A percentile compares a stretch with the other conserved stretches of the same genome.
phyloP scores from a whole-genome alignment of 53 echinoderm and acorn worm species.

The Luidia sarsii region DNA sequence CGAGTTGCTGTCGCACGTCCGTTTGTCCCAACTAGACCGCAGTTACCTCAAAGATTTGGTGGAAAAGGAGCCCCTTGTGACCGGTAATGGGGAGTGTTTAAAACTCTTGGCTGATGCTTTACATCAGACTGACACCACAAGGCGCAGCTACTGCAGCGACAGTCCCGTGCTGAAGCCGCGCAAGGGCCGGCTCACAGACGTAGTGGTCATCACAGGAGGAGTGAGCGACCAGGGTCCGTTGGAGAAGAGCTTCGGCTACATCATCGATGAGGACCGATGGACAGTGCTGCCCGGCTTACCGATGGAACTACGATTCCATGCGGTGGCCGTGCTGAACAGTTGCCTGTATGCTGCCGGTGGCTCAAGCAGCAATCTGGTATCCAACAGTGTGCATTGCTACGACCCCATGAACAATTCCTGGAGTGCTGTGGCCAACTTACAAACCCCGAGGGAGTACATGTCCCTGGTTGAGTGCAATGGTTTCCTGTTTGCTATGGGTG shows the following conservation, averaged over 20 bases:
- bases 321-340: constrained; percentile 84
- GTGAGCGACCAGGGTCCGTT: constrained; percentile 89
- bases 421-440: constrained; percentile 74
- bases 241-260: constrained; percentile 87
- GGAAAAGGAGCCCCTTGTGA: constrained; percentile 88
- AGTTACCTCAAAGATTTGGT: constrained; percentile 82
- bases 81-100: constrained; percentile 72
- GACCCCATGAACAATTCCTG: constrained; percentile 94
- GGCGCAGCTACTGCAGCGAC: constrained; percentile 96
- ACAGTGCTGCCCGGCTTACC: constrained; percentile 86
- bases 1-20: constrained; percentile 78
- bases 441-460: constrained; percentile 88
- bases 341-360: constrained; percentile 95
- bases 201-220: constrained; percentile 95
- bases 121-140: constrained; percentile 93
- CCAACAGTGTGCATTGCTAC: constrained; percentile 85
- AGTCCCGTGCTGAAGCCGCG: constrained; percentile 97
- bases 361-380: constrained; percentile 82
- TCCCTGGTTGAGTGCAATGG: constrained; percentile 94
- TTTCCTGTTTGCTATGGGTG: constrained; percentile 92
- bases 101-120: constrained; percentile 82
- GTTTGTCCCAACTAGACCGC: constrained; percentile 84
- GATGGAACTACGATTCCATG: constrained; percentile 92
- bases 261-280: constrained; percentile 95
- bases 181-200: constrained; percentile 91